Conservation (phyloP, 2,113 vertebrate species). For the Indicator maculatus region DNA sequence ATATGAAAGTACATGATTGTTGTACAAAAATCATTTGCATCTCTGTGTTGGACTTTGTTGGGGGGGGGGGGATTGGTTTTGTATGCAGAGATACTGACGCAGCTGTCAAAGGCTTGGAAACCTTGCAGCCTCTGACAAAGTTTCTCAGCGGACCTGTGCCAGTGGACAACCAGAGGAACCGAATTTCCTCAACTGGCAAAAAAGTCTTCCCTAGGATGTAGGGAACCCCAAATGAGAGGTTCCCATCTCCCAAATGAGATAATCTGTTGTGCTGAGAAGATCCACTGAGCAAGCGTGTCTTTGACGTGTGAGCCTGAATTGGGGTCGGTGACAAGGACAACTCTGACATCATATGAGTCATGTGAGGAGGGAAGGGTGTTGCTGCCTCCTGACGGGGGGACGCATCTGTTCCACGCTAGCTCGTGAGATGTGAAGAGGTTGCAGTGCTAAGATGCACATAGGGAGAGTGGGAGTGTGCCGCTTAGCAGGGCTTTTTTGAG, state of each 20-base stretch:
- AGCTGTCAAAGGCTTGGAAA: neutral
- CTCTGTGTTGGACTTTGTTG: constrained; percentile 1
- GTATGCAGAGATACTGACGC: neutral
- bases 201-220: neutral
- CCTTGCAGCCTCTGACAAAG: neutral
- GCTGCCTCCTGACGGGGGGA: constrained; percentile 62
- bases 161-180: neutral
- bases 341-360: constrained; percentile 72
- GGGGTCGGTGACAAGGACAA: constrained; percentile 67
- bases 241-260: neutral
- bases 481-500: constrained; percentile 73
- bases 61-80: neutral
- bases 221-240: neutral
- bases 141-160: neutral
- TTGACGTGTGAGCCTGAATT: constrained; percentile 61
- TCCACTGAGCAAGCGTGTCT: constrained; percentile 6
- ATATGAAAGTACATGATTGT: constrained; percentile 50
- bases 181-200: constrained; percentile 5
- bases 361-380: constrained; percentile 68
- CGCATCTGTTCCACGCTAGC: constrained; percentile 72
- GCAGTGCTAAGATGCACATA: constrained; percentile 74
- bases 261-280: neutral
- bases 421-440: constrained; percentile 73
- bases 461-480: constrained; percentile 72
- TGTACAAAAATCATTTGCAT: constrained; percentile 44